These are phyloP conservation scores for Delphinapterus leucas DNA, from an alignment of 2,113 vertebrate species.

Conservation along the genomic window DNA sequence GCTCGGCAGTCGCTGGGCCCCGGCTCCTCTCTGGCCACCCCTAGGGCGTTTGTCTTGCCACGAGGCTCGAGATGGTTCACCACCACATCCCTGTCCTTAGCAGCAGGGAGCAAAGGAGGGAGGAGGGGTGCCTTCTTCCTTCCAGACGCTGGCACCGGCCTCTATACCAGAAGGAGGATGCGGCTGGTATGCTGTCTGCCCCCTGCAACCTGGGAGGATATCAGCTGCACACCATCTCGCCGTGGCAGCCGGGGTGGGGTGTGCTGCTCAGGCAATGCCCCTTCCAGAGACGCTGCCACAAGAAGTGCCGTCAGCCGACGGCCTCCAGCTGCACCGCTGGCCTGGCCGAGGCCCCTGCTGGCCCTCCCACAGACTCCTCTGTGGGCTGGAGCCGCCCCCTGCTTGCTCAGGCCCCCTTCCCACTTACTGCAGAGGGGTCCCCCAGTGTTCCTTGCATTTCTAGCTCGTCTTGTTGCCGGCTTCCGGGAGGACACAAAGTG, in stretches of 20 bases:
- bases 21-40: neutral
- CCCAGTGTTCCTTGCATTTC: neutral
- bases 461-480: neutral
- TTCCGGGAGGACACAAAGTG: neutral
- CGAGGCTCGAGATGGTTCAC: neutral
- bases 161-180: neutral
- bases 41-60: accelerated
- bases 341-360: neutral
- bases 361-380: neutral
- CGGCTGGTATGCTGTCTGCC: accelerated
- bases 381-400: too few species aligned
- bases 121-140: neutral
- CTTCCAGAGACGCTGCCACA: neutral
- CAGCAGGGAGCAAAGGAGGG: too few species aligned
- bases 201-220: neutral
- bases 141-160: neutral
- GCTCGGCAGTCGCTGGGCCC: neutral
- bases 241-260: neutral
- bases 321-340: neutral
- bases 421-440: accelerated
- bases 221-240: neutral
- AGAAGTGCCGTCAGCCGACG: neutral
- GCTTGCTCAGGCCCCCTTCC: neutral
- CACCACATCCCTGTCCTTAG: accelerated
- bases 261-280: accelerated